Evolutionary conservation across 2,888 invertebrate genomes (phyloP), one percentile per base, ranked within the genome.

Genomic region (Platycnemis pennipes): DNA sequence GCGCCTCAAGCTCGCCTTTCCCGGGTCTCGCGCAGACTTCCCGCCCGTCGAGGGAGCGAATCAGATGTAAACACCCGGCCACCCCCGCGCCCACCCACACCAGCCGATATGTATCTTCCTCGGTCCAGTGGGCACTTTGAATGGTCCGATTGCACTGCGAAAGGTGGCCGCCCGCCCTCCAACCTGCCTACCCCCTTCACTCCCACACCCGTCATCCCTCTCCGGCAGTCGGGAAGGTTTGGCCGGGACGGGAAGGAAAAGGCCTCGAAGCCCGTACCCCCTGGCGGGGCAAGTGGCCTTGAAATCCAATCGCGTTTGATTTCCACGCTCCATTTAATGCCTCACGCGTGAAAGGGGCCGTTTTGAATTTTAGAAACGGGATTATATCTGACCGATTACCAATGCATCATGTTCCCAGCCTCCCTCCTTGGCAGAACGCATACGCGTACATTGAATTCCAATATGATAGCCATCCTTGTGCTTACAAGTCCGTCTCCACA

Each of bases 31-130:
- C 85, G 37, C 85, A 42, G 87, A 45, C 45, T 77, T 77, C 77
- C 77, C 77, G 8, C n/a, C 37, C 42, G 46, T 88, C 49, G 89
- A 56, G 63, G 91, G 44, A 37, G 31, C n/a, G 91, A 63, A 91
- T 91, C 91, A 91, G 91, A 91, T 91, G 91, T 91, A 91, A 91
- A 91, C 91, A 91, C 56, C 89, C 89, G 37, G 44, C 63, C 63
- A 11, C 63, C 63, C 89, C 53, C 89, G 53, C 53, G 26, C 49
- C 49, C 88, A 31, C 46, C 45, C 49, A 88, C 88, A 22, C 44
- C 56, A 63, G 63, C 42, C 91, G 91, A 91, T 91, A 91, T 77
- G 77, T 42, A 91, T 91, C 91, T 91, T 91, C 63, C 91, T 44
- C 91, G 91, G 91, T 91, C 91, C 91, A 91, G n/a, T 91, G 91